phyloP scores from a whole-genome alignment of 2,888 invertebrate species.

The Protonemura montana region DNA sequence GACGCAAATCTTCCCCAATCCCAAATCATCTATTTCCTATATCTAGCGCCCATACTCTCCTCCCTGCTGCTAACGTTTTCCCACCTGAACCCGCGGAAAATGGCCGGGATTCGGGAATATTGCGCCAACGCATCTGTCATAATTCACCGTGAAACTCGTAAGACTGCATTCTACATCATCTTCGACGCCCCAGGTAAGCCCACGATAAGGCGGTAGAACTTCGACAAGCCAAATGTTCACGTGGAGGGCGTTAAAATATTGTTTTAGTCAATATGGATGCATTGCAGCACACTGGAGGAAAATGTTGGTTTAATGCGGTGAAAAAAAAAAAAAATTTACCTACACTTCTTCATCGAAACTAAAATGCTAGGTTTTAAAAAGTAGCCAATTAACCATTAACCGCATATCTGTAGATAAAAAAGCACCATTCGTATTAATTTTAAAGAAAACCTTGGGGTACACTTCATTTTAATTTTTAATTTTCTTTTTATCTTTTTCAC shows the following conservation, averaged over 20 bases:
- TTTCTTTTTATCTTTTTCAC: too few species aligned
- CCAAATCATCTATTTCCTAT: slow-evolving; percentile 39
- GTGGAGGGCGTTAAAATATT: not conserved
- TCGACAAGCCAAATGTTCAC: not conserved
- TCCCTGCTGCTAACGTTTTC: slow-evolving; percentile 10
- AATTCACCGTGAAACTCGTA: slow-evolving; percentile 14
- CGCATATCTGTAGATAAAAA: too few species aligned
- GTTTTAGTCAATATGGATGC: slow-evolving; percentile 47
- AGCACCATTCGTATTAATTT: too few species aligned
- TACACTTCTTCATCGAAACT: too few species aligned
- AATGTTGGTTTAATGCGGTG: too few species aligned
- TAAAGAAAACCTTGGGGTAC: too few species aligned
- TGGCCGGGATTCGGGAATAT: slow-evolving; percentile 24
- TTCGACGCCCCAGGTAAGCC: not conserved
- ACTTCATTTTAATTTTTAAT: too few species aligned
- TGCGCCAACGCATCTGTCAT: slow-evolving; percentile 15
- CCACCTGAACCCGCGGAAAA: slow-evolving; percentile 34
- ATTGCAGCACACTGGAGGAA: too few species aligned
- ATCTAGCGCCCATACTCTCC: not conserved
- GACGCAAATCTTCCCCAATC: slow-evolving; percentile 35
- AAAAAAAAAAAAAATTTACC: too few species aligned
- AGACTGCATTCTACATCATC: slow-evolving; percentile 7
- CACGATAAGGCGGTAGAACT: not conserved
- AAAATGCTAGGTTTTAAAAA: too few species aligned
- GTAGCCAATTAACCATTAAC: too few species aligned